Conservation (phyloP, 2,797 vertebrate genomes). For the Numenius phaeopus region DNA sequence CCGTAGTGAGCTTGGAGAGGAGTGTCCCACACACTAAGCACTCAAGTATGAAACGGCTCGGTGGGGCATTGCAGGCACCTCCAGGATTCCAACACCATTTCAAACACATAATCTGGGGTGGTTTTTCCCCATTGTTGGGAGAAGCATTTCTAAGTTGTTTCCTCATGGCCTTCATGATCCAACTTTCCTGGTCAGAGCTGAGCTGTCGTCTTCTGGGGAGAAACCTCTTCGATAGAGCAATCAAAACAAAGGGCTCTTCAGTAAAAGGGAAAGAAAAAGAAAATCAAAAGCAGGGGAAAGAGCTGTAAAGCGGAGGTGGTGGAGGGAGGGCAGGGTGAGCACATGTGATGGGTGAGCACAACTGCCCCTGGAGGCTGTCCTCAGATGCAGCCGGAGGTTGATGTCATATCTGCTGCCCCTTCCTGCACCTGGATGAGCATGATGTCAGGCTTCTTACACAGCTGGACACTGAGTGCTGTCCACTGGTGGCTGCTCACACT, state of each 20-base stretch:
- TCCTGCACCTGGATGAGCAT: accelerated
- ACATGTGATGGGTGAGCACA: accelerated
- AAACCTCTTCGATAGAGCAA: not conserved
- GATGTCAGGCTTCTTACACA: not conserved
- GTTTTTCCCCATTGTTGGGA: accelerated
- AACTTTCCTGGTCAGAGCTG: not conserved
- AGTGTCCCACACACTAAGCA: not conserved
- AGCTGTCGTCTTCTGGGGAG: not conserved
- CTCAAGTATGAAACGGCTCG: not conserved
- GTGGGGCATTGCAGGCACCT: not conserved
- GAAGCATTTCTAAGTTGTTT: not conserved
- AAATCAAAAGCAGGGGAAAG: not conserved
- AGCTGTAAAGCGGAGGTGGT: not conserved
- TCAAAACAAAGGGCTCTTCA: not conserved
- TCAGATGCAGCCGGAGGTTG: not conserved
- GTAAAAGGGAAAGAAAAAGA: not conserved
- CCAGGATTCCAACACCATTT: not conserved
- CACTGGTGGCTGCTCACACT: not conserved
- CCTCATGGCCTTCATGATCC: not conserved
- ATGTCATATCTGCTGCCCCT: not conserved
- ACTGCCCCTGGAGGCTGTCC: not conserved
- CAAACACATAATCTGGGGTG: not conserved
- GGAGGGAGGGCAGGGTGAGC: accelerated
- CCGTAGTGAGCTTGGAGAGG: not conserved
- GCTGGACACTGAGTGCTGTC: not conserved